A percentile compares a stretch with the other conserved stretches of the same genome.
phyloP scores from a whole-genome alignment of 2,113 vertebrate species.

The Podarcis cretensis region DNA sequence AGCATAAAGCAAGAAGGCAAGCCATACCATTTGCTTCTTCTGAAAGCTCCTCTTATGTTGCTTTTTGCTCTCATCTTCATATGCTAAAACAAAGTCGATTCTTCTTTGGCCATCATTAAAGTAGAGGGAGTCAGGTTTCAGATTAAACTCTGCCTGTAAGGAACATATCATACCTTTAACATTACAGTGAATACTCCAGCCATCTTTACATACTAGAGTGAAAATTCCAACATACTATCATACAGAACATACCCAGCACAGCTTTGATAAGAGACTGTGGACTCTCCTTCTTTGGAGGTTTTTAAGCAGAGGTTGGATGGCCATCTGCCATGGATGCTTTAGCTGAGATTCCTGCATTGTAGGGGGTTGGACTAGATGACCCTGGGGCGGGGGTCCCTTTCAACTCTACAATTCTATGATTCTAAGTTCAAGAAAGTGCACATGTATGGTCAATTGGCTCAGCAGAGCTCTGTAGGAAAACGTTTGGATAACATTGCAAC shows the following conservation, averaged over 20 bases:
- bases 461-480: not conserved
- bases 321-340: no score
- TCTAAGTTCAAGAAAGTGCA: not conserved
- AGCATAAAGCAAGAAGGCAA: not conserved
- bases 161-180: constrained; percentile 26
- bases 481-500: not conserved
- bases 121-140: constrained; percentile 86
- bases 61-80: constrained; percentile 90
- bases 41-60: constrained; percentile 78
- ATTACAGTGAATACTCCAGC: not conserved
- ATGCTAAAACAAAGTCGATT: constrained; percentile 92
- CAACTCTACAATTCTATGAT: no score
- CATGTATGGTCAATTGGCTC: not conserved
- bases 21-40: constrained; percentile 81
- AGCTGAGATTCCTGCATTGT: no score
- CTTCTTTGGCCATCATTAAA: constrained; percentile 89
- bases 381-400: no score
- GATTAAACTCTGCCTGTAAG: constrained; percentile 86
- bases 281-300: no score
- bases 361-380: no score
- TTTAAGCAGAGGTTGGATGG: no score
- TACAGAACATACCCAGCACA: not conserved
- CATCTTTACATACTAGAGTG: not conserved
- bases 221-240: constrained; percentile 7
- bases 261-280: not conserved